These are phyloP conservation scores for Oligia strigilis DNA, from an alignment of 2,888 invertebrate genomes.

Conservation along the genomic window DNA sequence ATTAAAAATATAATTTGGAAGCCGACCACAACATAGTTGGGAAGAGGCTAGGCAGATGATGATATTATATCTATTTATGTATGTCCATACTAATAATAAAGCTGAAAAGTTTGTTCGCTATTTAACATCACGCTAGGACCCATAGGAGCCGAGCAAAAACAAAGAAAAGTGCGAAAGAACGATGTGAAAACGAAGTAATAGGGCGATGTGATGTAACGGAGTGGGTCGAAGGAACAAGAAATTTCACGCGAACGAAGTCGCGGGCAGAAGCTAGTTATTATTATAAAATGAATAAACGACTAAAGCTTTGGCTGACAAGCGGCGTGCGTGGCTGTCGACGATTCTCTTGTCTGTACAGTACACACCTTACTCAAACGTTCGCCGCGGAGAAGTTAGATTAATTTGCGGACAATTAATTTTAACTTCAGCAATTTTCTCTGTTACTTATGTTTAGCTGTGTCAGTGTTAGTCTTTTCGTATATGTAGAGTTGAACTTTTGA, in stretches of 20 bases:
- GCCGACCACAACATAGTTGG: not conserved
- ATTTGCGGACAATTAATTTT: conserved; percentile 45
- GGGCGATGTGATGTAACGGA: too few relatives aligned
- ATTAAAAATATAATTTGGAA: not conserved
- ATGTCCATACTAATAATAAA: too few relatives aligned
- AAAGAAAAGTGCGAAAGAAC: too few relatives aligned
- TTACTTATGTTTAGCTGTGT: not conserved
- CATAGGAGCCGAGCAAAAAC: too few relatives aligned
- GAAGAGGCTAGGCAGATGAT: not conserved
- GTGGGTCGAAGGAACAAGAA: too few relatives aligned
- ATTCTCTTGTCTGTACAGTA: not conserved
- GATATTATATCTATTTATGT: too few relatives aligned
- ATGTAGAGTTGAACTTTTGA: not conserved
- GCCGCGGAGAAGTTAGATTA: conserved; percentile 33
- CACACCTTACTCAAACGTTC: conserved; percentile 29
- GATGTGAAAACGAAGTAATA: too few relatives aligned
- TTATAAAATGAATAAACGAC: not conserved
- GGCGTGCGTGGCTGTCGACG: not conserved
- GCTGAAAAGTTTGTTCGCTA: too few relatives aligned
- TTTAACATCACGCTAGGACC: too few relatives aligned
- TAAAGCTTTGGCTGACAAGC: not conserved
- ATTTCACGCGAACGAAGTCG: too few relatives aligned
- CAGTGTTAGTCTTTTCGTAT: not conserved
- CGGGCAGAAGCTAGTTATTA: too few relatives aligned
- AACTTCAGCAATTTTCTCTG: conserved; percentile 19